phyloP scores from a whole-genome alignment of 1,140 invertebrate genomes.

The Radopholus similis region DNA sequence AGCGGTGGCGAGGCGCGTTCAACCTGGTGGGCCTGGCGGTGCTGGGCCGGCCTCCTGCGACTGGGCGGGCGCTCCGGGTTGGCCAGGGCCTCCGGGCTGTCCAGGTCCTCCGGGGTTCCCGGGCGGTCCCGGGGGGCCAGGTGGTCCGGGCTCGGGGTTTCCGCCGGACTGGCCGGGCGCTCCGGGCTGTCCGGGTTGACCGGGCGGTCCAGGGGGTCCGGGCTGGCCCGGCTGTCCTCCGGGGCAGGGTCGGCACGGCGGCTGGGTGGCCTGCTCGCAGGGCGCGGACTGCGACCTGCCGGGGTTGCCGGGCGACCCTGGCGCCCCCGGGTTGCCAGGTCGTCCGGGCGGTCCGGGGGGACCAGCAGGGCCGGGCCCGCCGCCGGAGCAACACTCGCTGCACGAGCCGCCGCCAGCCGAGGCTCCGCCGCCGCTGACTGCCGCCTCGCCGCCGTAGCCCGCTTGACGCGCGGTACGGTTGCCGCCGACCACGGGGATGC shows the following conservation, averaged over 20 bases:
- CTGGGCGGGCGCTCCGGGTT: slow-evolving; percentile 46
- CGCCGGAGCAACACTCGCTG: slow-evolving; percentile 46
- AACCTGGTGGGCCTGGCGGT: slow-evolving; percentile 19
- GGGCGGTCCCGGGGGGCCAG: slow-evolving; percentile 23
- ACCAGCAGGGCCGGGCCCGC: slow-evolving; percentile 36
- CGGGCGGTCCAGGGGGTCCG: slow-evolving; percentile 45
- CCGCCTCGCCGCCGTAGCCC: slow-evolving; percentile 33
- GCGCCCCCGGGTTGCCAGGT: slow-evolving; percentile 51
- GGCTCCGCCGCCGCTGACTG: slow-evolving; percentile 28
- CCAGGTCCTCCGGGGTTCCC: slow-evolving; percentile 33
- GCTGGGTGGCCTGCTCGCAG: slow-evolving; percentile 26
- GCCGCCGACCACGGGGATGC: slow-evolving; percentile 42
- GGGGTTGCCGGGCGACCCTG: slow-evolving; percentile 20
- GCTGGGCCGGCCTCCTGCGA: slow-evolving; percentile 32
- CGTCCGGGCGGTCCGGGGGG: slow-evolving; percentile 46
- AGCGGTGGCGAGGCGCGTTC: background rate
- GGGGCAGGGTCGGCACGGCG: slow-evolving; percentile 35
- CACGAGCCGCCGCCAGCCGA: slow-evolving; percentile 36
- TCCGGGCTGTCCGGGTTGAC: slow-evolving; percentile 42
- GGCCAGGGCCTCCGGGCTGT: slow-evolving; percentile 34
- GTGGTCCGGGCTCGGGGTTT: slow-evolving; percentile 19
- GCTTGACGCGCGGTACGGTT: slow-evolving; percentile 56
- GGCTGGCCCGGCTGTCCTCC: slow-evolving; percentile 38
- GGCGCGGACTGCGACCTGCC: slow-evolving; percentile 14
- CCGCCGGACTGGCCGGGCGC: slow-evolving; percentile 30